Conservation (phyloP, 1,140 invertebrate genomes). For the Ceratosolen solmsi region DNA sequence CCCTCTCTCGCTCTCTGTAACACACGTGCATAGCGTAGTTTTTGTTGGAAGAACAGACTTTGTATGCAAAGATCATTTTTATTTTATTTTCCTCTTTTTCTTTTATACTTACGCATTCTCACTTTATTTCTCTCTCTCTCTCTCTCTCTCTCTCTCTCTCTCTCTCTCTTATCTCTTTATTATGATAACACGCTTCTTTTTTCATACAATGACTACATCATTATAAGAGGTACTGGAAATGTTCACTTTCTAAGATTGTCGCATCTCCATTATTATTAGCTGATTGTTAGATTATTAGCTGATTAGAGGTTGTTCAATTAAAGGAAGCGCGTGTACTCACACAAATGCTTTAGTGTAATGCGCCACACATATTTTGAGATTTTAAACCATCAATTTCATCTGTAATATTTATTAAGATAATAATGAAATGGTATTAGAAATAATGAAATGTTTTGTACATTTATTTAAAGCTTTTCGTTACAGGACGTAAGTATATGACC, state of each 20-base stretch:
- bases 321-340: not conserved
- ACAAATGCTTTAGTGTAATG: not conserved
- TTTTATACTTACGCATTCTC: not conserved
- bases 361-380: not conserved
- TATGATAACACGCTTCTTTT: not conserved
- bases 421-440: not conserved
- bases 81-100: not conserved
- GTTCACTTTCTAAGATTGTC: conserved; percentile 40
- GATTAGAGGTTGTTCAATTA: conserved; percentile 2
- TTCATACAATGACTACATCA: conserved; percentile 17
- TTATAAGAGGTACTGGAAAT: conserved; percentile 34
- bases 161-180: not conserved
- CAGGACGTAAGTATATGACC: too few species aligned
- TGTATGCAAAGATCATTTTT: conserved; percentile 41
- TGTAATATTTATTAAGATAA: too few species aligned
- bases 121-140: not conserved
- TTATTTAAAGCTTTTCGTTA: too few species aligned
- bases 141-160: not conserved
- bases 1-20: not conserved
- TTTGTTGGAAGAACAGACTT: conserved; percentile 49
- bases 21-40: not conserved
- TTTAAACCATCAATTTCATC: not conserved
- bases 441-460: not conserved
- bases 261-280: conserved; percentile 35
- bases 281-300: too few species aligned